Evolutionary conservation across 2,113 vertebrate species (phyloP).

Genomic region (Anas platyrhynchos): DNA sequence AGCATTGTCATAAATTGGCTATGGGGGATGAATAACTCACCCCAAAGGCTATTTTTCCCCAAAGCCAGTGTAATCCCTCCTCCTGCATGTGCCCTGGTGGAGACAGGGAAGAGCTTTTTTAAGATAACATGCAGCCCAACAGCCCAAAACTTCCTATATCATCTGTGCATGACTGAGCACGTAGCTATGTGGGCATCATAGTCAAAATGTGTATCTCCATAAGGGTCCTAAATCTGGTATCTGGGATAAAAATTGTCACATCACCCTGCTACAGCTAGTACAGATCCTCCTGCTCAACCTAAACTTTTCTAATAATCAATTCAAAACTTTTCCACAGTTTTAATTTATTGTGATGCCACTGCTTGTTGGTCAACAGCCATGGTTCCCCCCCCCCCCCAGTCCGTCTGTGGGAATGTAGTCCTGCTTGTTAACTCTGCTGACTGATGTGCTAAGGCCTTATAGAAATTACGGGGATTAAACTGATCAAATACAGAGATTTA

Average conservation of each 20-base stretch:
- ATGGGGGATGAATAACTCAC: background rate
- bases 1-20: background rate
- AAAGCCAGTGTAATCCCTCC: background rate
- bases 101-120: background rate
- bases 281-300: background rate
- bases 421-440: background rate
- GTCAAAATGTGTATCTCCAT: rapidly evolving
- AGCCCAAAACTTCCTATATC: background rate
- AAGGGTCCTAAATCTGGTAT: background rate
- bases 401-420: background rate
- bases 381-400: rapidly evolving
- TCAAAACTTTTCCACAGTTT: background rate
- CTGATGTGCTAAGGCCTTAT: background rate
- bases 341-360: background rate
- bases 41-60: background rate
- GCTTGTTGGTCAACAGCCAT: background rate
- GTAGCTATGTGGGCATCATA: background rate
- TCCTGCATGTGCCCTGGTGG: rapidly evolving
- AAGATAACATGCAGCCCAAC: background rate
- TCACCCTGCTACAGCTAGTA: background rate
- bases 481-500: background rate
- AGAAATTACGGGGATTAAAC: background rate
- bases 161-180: background rate
- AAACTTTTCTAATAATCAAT: background rate
- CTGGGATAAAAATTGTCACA: background rate